These are phyloP conservation scores for Albula goreensis DNA, from an alignment of 2,113 vertebrate species.

Conservation along the genomic window DNA sequence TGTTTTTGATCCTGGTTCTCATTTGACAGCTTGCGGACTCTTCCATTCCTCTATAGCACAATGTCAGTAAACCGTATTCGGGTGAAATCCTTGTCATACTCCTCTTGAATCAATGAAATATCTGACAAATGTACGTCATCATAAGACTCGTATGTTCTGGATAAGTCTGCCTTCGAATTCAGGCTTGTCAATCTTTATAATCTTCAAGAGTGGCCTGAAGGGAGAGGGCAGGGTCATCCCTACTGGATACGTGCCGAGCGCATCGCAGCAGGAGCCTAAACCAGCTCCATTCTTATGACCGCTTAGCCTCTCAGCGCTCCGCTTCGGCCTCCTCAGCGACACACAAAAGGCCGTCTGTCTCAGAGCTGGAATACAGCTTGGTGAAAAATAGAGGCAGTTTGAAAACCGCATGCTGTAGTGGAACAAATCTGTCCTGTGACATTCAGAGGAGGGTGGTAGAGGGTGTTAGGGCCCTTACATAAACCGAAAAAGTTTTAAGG, in stretches of 20 bases:
- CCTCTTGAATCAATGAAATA: too few relatives aligned
- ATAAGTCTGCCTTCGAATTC: background rate
- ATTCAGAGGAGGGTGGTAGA: slow-evolving; percentile 47
- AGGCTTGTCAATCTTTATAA: background rate
- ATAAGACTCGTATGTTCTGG: too few relatives aligned
- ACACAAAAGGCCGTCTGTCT: slow-evolving; percentile 76
- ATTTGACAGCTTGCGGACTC: too few relatives aligned
- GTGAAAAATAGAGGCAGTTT: slow-evolving; percentile 67
- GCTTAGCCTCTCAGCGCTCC: slow-evolving; percentile 56
- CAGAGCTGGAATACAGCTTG: slow-evolving; percentile 64
- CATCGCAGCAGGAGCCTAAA: slow-evolving; percentile 46
- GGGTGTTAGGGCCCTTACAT: slow-evolving; percentile 31
- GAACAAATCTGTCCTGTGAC: slow-evolving; percentile 64
- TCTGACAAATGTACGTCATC: too few relatives aligned
- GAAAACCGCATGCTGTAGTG: slow-evolving; percentile 63
- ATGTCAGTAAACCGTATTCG: too few relatives aligned
- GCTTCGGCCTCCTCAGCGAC: slow-evolving; percentile 59
- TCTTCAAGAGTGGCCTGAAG: background rate
- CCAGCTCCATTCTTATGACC: slow-evolving; percentile 59
- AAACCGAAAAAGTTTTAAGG: background rate
- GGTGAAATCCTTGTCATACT: too few relatives aligned
- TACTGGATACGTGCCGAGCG: slow-evolving; percentile 42
- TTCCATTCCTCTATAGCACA: too few relatives aligned
- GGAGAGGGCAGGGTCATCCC: slow-evolving; percentile 37
- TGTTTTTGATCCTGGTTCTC: too few relatives aligned